These are phyloP conservation scores for Gadopsis bispinosus DNA, from an alignment of 2,797 vertebrate genomes.

Conservation along the genomic window DNA sequence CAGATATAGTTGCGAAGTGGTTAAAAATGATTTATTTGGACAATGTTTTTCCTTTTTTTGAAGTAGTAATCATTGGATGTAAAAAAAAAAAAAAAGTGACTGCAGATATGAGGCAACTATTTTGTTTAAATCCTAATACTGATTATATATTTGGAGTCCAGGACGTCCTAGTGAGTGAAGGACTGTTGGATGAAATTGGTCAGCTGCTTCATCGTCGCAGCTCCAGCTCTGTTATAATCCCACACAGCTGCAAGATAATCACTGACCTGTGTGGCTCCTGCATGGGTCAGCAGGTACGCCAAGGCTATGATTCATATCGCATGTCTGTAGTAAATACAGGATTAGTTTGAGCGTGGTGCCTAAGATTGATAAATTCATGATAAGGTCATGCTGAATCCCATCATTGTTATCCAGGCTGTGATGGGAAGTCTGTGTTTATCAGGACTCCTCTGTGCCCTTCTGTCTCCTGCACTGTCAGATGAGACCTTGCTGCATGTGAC, in stretches of 20 bases:
- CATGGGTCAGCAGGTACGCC: slow-evolving; percentile 71
- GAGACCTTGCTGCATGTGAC: slow-evolving; percentile 65
- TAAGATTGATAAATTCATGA: background rate
- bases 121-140: background rate
- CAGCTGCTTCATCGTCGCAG: slow-evolving; percentile 74
- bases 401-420: slow-evolving; percentile 61
- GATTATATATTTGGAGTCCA: slow-evolving; percentile 57
- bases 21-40: background rate
- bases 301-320: background rate
- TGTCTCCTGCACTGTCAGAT: slow-evolving; percentile 50
- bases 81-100: background rate
- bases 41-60: background rate
- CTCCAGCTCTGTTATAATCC: slow-evolving; percentile 73
- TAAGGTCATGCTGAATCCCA: slow-evolving; percentile 1
- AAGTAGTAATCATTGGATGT: background rate
- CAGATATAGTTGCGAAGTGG: background rate
- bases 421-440: slow-evolving; percentile 65
- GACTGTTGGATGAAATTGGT: slow-evolving; percentile 79
- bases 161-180: slow-evolving; percentile 79
- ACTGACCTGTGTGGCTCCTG: slow-evolving; percentile 74
- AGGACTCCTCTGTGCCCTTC: slow-evolving; percentile 66
- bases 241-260: slow-evolving; percentile 81
- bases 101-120: background rate
- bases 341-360: background rate
- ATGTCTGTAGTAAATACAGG: background rate